Evolutionary conservation across 2,888 invertebrate genomes (phyloP).

Genomic region (Pterostichus niger): DNA sequence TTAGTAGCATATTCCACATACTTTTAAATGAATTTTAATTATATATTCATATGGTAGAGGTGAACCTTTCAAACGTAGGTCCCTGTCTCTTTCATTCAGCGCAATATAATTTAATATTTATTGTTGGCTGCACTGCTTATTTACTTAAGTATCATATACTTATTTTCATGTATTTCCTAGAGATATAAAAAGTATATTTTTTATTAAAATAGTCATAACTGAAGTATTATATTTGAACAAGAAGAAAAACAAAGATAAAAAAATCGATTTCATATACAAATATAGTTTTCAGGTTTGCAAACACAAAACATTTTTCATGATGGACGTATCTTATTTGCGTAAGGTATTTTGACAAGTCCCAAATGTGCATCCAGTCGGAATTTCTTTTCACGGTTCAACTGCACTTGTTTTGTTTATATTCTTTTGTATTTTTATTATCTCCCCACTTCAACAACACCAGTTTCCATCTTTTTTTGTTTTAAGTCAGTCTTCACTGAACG

Average conservation of each 20-base stretch:
- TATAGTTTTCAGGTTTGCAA: slow-evolving; percentile 8
- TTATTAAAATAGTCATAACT: too few relatives aligned
- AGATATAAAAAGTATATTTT: too few relatives aligned
- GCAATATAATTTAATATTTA: not conserved
- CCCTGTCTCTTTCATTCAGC: too few relatives aligned
- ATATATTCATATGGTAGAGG: too few relatives aligned
- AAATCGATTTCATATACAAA: not conserved
- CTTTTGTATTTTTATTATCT: slow-evolving; percentile 68
- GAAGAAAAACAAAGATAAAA: not conserved
- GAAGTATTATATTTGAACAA: not conserved
- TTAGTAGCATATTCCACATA: too few relatives aligned
- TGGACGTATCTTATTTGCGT: slow-evolving; percentile 61
- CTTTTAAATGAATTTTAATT: too few relatives aligned
- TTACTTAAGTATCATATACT: too few relatives aligned
- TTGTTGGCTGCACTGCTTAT: too few relatives aligned
- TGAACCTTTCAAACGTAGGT: too few relatives aligned
- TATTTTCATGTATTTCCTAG: too few relatives aligned
- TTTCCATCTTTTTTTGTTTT: slow-evolving; percentile 46
- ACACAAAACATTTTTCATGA: slow-evolving; percentile 40
- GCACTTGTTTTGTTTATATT: slow-evolving; percentile 66
- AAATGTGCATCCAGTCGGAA: slow-evolving; percentile 69
- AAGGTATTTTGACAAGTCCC: slow-evolving; percentile 64
- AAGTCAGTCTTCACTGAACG: slow-evolving; percentile 18
- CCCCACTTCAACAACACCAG: slow-evolving; percentile 27
- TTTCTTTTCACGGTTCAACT: slow-evolving; percentile 68